These are phyloP conservation scores for Proctacanthus coquilletti DNA, from an alignment of 1,140 invertebrate genomes.

Conservation along the genomic window DNA sequence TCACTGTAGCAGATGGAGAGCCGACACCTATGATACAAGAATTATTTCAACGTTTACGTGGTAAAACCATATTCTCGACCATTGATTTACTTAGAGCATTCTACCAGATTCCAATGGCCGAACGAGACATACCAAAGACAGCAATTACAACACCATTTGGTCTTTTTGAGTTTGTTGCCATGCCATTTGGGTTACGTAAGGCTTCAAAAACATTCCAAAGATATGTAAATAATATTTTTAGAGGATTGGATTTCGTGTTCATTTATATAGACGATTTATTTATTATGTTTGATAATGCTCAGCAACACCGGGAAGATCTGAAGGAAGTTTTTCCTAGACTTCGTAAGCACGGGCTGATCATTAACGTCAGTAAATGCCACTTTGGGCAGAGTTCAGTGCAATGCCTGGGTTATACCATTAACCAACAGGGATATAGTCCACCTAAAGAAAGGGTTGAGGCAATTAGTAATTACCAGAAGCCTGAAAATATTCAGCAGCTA, in stretches of 20 bases:
- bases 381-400: slow-evolving; percentile 12
- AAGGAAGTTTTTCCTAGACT: slow-evolving; percentile 12
- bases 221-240: slow-evolving; percentile 8
- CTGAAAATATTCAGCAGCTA: background rate
- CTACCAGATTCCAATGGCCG: slow-evolving; percentile 27
- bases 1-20: no score
- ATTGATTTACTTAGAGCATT: slow-evolving; percentile 35
- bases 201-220: slow-evolving; percentile 13
- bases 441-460: slow-evolving; percentile 11
- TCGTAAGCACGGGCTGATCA: slow-evolving; percentile 13
- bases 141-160: slow-evolving; percentile 24
- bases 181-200: slow-evolving; percentile 18
- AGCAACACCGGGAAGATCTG: slow-evolving; percentile 19
- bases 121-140: slow-evolving; percentile 27
- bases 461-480: slow-evolving; percentile 5
- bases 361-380: slow-evolving; percentile 19
- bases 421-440: slow-evolving; percentile 13
- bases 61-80: slow-evolving; percentile 23
- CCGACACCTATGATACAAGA: no score
- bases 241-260: slow-evolving; percentile 15
- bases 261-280: slow-evolving; percentile 38
- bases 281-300: slow-evolving; percentile 16
- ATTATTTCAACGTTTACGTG: no score
- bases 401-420: slow-evolving; percentile 24
- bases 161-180: slow-evolving; percentile 16